phyloP scores from a whole-genome alignment of 2,113 vertebrate species.

The Marcusenius ussheri region DNA sequence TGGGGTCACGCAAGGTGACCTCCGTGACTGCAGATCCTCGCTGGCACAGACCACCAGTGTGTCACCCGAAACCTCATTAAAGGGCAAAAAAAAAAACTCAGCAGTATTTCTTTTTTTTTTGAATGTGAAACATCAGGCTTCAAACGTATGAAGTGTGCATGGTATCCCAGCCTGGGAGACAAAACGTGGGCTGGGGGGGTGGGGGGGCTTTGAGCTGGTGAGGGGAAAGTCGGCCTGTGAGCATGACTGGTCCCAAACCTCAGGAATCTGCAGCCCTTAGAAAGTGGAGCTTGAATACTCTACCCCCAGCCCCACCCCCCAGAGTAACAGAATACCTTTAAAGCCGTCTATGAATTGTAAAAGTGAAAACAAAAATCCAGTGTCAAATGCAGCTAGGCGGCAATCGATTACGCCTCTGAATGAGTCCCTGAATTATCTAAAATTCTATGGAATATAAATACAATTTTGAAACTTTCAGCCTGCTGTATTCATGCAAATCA shows the following conservation, averaged over 20 bases:
- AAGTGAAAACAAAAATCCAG: not conserved
- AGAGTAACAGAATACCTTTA: not conserved
- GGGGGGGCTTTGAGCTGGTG: not conserved
- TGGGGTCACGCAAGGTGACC: not conserved
- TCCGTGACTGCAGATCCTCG: not conserved
- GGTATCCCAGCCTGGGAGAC: not conserved
- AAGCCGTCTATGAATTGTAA: not conserved
- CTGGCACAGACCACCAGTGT: not conserved
- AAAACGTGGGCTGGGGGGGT: not conserved
- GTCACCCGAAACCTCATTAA: not conserved
- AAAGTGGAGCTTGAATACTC: not conserved
- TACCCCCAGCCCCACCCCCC: not conserved
- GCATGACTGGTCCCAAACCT: not conserved
- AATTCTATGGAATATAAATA: not conserved
- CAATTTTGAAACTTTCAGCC: not conserved
- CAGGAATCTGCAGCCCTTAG: not conserved
- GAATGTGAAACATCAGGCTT: not conserved
- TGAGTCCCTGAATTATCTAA: not conserved
- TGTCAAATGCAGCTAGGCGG: not conserved
- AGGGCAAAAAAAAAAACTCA: not conserved
- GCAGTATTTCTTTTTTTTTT: not conserved
- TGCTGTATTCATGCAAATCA: slow-evolving; percentile 4
- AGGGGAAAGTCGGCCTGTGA: not conserved
- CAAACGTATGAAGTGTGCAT: not conserved
- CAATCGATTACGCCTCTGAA: not conserved